These are phyloP conservation scores for Drosophila cognata DNA, from an alignment of 2,888 invertebrate genomes.

Conservation along the genomic window DNA sequence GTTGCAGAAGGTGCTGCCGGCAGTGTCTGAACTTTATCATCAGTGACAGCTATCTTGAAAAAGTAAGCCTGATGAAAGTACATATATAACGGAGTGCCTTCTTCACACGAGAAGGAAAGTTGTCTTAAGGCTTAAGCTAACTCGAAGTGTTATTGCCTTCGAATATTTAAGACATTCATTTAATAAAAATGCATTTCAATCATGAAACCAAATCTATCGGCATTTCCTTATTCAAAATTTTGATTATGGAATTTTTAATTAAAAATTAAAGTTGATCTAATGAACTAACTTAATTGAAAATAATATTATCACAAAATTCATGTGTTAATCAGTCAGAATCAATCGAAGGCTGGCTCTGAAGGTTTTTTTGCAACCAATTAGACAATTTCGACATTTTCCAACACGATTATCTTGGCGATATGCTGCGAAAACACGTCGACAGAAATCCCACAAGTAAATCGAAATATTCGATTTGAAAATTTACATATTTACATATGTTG, in stretches of 20 bases:
- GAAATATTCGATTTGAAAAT: conserved; percentile 21
- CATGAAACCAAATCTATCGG: not conserved
- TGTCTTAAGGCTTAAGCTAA: not conserved
- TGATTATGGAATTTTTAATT: not conserved
- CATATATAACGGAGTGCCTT: not conserved
- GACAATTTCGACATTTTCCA: not conserved
- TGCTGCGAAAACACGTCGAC: not conserved
- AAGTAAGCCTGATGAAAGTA: not conserved
- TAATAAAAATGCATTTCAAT: not conserved
- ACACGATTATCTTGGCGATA: not conserved
- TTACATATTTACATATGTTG: conserved; percentile 23
- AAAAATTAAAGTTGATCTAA: not conserved
- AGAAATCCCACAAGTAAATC: conserved; percentile 14
- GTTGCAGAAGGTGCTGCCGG: conserved; percentile 14
- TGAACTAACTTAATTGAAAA: not conserved
- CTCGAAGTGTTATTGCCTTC: not conserved
- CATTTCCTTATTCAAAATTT: not conserved
- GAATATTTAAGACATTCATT: not conserved
- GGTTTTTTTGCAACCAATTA: not conserved
- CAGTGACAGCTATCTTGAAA: conserved; percentile 24
- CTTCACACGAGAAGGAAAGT: not conserved
- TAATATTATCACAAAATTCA: not conserved
- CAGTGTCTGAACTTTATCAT: not conserved
- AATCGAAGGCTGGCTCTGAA: not conserved
- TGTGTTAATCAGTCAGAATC: not conserved